These are phyloP conservation scores for Polietes domitor DNA, from an alignment of 2,888 invertebrate genomes.

Conservation along the genomic window DNA sequence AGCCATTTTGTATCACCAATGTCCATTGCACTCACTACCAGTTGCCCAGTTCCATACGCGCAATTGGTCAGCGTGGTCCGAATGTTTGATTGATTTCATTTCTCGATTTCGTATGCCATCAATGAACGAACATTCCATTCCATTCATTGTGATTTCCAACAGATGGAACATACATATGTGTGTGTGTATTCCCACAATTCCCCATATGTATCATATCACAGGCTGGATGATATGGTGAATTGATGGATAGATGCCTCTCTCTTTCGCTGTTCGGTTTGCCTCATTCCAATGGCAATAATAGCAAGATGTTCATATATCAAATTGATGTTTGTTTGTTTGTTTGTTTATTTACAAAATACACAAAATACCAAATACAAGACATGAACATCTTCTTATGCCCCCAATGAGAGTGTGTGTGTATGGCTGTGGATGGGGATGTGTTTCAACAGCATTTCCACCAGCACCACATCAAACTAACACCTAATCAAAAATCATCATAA, in stretches of 20 bases:
- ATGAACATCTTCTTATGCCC: no score
- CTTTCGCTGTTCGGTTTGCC: slow-evolving; percentile 5
- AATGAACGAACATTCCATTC: background rate
- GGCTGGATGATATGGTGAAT: slow-evolving; percentile 20
- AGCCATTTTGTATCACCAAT: no score
- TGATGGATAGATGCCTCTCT: background rate
- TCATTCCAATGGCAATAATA: slow-evolving; percentile 19
- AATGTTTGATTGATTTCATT: background rate
- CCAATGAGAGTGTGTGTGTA: background rate
- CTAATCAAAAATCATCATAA: slow-evolving; percentile 63
- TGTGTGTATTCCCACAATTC: background rate
- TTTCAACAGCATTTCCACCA: slow-evolving; percentile 50
- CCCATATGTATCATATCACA: slow-evolving; percentile 55
- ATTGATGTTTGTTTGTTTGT: slow-evolving; percentile 56
- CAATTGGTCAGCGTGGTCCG: no score
- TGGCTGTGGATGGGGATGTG: slow-evolving; percentile 23
- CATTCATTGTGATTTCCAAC: background rate
- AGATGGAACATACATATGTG: background rate
- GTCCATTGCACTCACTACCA: no score
- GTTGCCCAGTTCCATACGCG: no score
- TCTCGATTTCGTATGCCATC: background rate
- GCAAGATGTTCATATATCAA: slow-evolving; percentile 57
- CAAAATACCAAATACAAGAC: background rate
- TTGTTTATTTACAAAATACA: slow-evolving; percentile 61
- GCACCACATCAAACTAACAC: slow-evolving; percentile 56